Evolutionary conservation across 2,888 invertebrate genomes (phyloP), one percentile per base, ranked within the genome.

Genomic region (Eupithecia centaureata): DNA sequence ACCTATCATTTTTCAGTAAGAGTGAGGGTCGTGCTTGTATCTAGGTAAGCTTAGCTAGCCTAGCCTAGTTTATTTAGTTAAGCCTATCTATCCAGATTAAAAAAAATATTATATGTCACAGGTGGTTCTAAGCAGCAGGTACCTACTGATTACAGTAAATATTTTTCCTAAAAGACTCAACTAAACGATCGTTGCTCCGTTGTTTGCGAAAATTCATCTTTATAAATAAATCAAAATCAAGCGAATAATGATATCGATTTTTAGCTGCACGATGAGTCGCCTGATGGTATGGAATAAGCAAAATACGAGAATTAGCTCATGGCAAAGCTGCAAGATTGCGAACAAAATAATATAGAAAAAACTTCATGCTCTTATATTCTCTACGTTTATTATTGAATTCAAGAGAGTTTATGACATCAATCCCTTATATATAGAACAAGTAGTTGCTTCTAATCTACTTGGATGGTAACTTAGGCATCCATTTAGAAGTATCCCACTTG

Each of bases 401-500:
- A 47, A 47, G 47, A 47, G 5, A 42, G n/a, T 47, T 1, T 7
- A 47, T 47, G 10, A 22, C 10, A 47, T n/a, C 10, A 42, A 18
- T 3, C 10, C 10, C 10, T 10, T 5, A 30, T 5, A 30, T 3
- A 30, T 42, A 18, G 42, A 22, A 42, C 2, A 18, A 42, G 42
- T 42, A 42, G 18, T 8, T 10, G 18, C 10, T 8, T 42, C 18
- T 1, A 42, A 42, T 42, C 42, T 42, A 42, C 42, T 42, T 18
- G 42, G 42, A 42, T 10, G 32, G 32, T 18, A 56, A 32, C n/a
- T 32, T 56, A 8, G 56, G 56, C 32, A 56, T 4, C 38, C 42
- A 28, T 58, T 63, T 54, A 54, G 54, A 54, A 28, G 54, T 27
- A 54, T 54, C 28, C 15, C 25, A 54, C 5, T 56, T 56, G n/a